These are phyloP conservation scores for Poliocrania exsul DNA, from an alignment of 2,797 vertebrate species.

Conservation along the genomic window DNA sequence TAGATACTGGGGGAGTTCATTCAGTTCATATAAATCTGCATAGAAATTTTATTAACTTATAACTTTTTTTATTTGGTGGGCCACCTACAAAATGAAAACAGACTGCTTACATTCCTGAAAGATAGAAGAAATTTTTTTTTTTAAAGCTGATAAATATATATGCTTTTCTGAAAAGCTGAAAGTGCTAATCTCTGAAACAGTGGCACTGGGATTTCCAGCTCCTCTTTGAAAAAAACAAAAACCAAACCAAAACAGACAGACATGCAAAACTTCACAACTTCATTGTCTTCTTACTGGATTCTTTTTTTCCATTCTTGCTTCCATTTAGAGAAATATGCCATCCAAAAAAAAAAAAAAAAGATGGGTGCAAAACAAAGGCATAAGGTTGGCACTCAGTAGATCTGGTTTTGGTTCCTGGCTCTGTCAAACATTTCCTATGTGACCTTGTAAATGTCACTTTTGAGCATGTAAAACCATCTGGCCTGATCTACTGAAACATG, in stretches of 20 bases:
- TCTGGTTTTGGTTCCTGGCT: conserved; percentile 54
- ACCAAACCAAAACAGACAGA: not conserved
- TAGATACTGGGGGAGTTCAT: conserved; percentile 31
- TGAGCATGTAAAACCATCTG: conserved; percentile 64
- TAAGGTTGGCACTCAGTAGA: not conserved
- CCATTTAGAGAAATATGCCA: not conserved
- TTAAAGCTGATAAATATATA: not conserved
- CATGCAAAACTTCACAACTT: not conserved
- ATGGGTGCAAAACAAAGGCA: conserved; percentile 14
- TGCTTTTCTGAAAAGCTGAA: not conserved
- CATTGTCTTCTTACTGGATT: not conserved
- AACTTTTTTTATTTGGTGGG: conserved; percentile 35
- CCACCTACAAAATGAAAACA: conserved; percentile 52
- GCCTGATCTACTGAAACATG: conserved; percentile 60
- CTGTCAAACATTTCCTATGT: conserved; percentile 59
- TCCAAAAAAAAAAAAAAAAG: not conserved
- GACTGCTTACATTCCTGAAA: not conserved
- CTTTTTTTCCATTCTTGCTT: not conserved
- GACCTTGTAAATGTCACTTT: conserved; percentile 69
- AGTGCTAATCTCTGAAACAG: not conserved
- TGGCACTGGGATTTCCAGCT: not conserved
- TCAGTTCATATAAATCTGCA: conserved; percentile 48
- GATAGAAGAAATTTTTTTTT: not conserved
- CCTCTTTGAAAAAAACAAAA: not conserved
- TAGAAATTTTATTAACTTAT: conserved; percentile 52